Conservation (phyloP, 2,113 vertebrate species). For the Ophthalmolycus amberensis region DNA sequence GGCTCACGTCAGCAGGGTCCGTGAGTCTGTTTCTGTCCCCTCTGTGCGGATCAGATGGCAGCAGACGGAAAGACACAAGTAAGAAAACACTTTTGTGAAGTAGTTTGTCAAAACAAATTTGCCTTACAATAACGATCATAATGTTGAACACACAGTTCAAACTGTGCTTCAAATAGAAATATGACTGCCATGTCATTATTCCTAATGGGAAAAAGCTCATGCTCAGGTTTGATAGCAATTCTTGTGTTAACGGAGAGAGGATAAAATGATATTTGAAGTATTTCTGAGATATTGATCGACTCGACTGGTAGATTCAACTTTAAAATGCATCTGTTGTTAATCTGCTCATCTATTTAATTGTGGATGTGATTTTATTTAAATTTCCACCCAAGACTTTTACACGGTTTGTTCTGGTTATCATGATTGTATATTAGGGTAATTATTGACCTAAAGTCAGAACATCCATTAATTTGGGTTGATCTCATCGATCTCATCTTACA, state of each 20-base stretch:
- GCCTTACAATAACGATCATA: background rate
- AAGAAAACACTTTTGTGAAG: constrained; percentile 5
- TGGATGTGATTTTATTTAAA: background rate
- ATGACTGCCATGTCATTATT: background rate
- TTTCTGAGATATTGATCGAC: background rate
- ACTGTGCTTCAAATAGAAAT: background rate
- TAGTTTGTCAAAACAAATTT: background rate
- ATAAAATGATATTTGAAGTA: background rate
- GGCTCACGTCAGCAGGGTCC: background rate
- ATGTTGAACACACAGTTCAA: background rate
- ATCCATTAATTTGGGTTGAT: constrained; percentile 13
- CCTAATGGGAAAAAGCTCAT: background rate
- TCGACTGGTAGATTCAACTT: background rate
- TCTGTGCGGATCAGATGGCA: background rate
- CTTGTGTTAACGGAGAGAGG: background rate
- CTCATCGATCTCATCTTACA: constrained; percentile 9
- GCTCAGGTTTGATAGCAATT: background rate
- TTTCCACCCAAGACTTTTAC: background rate
- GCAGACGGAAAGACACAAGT: background rate
- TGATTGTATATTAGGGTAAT: constrained; percentile 17
- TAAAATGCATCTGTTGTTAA: background rate
- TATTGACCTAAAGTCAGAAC: background rate
- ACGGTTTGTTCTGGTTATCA: background rate
- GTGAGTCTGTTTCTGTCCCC: background rate
- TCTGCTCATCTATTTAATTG: background rate